phyloP scores from a whole-genome alignment of 2,113 vertebrate species.

The Megaceryle maxima region DNA sequence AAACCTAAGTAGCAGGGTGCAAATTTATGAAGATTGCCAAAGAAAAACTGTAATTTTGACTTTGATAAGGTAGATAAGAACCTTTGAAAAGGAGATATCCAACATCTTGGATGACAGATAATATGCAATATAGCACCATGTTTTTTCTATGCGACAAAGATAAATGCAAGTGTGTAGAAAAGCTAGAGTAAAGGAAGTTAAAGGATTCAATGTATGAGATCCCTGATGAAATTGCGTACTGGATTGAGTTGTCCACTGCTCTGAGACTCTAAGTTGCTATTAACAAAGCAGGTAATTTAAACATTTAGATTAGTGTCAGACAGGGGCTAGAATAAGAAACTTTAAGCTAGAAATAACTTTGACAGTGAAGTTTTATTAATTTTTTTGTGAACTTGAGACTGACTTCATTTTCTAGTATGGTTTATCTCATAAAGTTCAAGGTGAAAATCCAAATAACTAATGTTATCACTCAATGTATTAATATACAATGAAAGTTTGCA shows the following conservation, averaged over 20 bases:
- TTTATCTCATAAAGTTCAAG: background rate
- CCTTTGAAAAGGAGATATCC: background rate
- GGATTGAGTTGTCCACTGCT: background rate
- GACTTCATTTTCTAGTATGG: background rate
- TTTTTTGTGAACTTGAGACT: background rate
- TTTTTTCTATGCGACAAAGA: background rate
- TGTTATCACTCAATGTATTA: background rate
- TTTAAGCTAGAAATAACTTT: background rate
- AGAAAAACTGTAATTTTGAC: background rate
- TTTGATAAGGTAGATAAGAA: background rate
- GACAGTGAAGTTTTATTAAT: background rate
- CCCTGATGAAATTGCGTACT: background rate
- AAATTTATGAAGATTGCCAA: background rate
- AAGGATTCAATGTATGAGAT: background rate
- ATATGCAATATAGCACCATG: background rate
- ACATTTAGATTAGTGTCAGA: constrained; percentile 22
- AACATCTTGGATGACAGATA: background rate
- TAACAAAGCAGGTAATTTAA: constrained; percentile 27
- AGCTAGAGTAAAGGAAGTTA: background rate
- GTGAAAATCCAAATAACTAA: background rate
- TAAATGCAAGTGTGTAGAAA: background rate
- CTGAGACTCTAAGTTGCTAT: background rate
- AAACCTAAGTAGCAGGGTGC: background rate
- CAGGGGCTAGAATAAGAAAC: background rate
- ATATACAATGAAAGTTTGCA: background rate